Evolutionary conservation across 2,888 invertebrate species (phyloP), one percentile per base, ranked within the genome.

Genomic region (Philereme transversata): DNA sequence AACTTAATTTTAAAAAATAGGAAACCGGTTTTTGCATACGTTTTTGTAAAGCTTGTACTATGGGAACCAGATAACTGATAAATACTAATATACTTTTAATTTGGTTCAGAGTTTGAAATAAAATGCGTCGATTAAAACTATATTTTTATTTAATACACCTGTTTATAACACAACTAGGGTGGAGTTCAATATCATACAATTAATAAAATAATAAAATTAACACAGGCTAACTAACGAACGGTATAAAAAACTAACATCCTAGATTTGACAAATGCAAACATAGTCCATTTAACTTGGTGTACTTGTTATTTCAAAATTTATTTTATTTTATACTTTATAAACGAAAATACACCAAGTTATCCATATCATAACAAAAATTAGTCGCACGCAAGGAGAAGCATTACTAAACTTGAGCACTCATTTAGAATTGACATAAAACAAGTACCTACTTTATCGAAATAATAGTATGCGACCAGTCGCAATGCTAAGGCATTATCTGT

Each of bases 131-230:
- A 82, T 86, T 85, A 87, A 78, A 86, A 81, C 86, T 89, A 90
- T 87, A 84, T 87, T 87, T 86, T 87, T 81, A 84, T 81, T 87
- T 76, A 87, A 87, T 89, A 88, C 86, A 88, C 85, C 83, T 87
- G 80, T 86, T 89, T 81, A 77, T 87, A 88, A 90, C 88, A 84
- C 87, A 88, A 82, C 81, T 84, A 83, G 66, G 81, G 76, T 79
- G 83, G 80, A 84, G 82, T 84, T 87, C 79, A 87, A 86, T 90
- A 88, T 77, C 72, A 77, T 89, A 90, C 89, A 91, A 84, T 79
- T 79, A 84, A 88, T 86, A 79, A 85, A 81, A 83, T 81, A 84
- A 83, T 80, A 84, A 86, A 85, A 85, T 84, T 76, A 86, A 88
- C 82, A 83, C 85, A 82, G 75, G 76, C 81, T 84, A 83, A 78